Evolutionary conservation across 1,140 invertebrate genomes (phyloP).

Genomic region (Camponotus floridanus): DNA sequence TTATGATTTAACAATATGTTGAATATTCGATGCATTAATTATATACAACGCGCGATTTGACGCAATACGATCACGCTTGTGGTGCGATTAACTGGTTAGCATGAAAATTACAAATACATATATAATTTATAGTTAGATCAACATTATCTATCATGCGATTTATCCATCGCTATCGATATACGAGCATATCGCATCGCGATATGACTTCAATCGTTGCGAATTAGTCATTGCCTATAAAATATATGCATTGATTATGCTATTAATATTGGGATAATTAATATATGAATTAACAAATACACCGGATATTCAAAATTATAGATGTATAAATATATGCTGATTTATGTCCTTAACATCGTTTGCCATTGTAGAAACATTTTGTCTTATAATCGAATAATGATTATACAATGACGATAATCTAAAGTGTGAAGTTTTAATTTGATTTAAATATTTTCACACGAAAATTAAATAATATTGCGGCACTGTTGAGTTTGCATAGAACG

Average conservation of each 20-base stretch:
- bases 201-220: constrained; percentile 50
- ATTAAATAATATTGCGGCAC: constrained; percentile 2
- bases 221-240: constrained; percentile 42
- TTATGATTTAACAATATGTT: constrained; percentile 50
- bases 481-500: neutral
- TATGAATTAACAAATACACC: constrained; percentile 43
- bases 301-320: constrained; percentile 11
- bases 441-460: neutral
- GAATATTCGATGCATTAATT: constrained; percentile 54
- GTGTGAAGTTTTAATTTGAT: neutral
- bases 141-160: constrained; percentile 54
- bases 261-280: constrained; percentile 61
- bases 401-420: neutral
- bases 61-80: constrained; percentile 42
- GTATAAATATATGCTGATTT: neutral
- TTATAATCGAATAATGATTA: neutral
- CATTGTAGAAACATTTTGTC: constrained; percentile 22
- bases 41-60: constrained; percentile 38
- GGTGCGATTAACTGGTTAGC: constrained; percentile 55
- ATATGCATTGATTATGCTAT: constrained; percentile 41
- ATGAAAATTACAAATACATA: constrained; percentile 53
- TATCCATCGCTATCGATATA: constrained; percentile 40
- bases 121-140: constrained; percentile 61
- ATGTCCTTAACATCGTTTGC: neutral
- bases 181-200: constrained; percentile 32